Evolutionary conservation across 2,888 invertebrate genomes (phyloP).

Genomic region (Anagyrus pseudococci): DNA sequence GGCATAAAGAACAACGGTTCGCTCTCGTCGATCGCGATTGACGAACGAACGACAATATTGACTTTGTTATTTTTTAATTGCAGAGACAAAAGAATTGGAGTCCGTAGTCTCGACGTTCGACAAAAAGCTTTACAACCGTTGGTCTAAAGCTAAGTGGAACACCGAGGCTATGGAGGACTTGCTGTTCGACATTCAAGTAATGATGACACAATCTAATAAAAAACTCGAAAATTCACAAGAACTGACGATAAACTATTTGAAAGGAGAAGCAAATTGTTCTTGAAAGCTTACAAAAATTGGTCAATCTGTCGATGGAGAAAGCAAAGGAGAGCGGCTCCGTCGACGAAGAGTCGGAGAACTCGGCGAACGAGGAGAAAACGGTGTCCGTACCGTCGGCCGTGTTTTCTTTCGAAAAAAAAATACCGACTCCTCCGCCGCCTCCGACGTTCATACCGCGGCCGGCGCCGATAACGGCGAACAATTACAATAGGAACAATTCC

Average conservation of each 20-base stretch:
- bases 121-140: slow-evolving; percentile 50
- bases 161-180: slow-evolving; percentile 46
- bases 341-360: slow-evolving; percentile 6
- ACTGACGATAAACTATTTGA: too few relatives aligned
- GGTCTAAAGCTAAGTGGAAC: slow-evolving; percentile 53
- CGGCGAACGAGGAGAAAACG: not conserved
- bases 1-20: slow-evolving; percentile 53
- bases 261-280: slow-evolving; percentile 51
- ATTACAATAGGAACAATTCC: slow-evolving; percentile 21
- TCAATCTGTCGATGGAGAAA: slow-evolving; percentile 44
- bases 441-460: slow-evolving; percentile 7
- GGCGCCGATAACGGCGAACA: slow-evolving; percentile 14
- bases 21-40: not conserved
- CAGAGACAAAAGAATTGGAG: slow-evolving; percentile 39
- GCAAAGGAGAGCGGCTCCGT: slow-evolving; percentile 6
- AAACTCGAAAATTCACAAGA: slow-evolving; percentile 1
- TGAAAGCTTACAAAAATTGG: slow-evolving; percentile 46
- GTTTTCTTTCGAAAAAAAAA: slow-evolving; percentile 21
- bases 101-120: slow-evolving; percentile 52
- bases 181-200: slow-evolving; percentile 42
- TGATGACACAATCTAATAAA: not conserved
- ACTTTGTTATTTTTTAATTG: slow-evolving; percentile 4
- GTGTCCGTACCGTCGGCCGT: slow-evolving; percentile 11
- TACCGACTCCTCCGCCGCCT: slow-evolving; percentile 12
- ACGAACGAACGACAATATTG: not conserved